Conservation (phyloP, 2,113 vertebrate genomes). For the Delphinus delphis region DNA sequence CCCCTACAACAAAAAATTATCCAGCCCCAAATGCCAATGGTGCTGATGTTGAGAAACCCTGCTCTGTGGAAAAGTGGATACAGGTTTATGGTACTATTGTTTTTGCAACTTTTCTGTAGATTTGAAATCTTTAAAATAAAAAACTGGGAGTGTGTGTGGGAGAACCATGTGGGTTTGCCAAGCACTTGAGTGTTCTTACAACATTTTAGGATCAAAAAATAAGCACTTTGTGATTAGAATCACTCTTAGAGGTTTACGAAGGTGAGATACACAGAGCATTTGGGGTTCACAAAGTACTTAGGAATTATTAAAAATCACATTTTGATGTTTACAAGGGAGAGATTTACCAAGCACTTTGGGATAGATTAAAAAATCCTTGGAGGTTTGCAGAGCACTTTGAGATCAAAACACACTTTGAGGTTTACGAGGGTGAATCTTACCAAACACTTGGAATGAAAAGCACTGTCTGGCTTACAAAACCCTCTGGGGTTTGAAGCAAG, state of each 20-base stretch:
- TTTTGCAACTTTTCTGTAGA: background rate
- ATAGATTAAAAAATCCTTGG: background rate
- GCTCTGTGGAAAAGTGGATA: background rate
- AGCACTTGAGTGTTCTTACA: background rate
- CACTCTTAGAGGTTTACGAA: background rate
- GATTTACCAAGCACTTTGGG: background rate
- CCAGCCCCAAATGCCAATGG: background rate
- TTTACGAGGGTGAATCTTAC: background rate
- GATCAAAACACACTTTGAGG: background rate
- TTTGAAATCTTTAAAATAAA: background rate
- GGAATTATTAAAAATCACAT: background rate
- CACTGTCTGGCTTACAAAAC: background rate
- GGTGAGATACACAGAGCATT: background rate
- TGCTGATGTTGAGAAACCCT: background rate
- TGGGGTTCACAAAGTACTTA: background rate
- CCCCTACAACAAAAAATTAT: background rate
- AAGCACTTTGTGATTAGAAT: background rate
- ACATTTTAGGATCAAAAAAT: background rate
- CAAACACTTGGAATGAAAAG: background rate
- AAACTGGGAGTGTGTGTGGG: background rate
- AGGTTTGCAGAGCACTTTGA: background rate
- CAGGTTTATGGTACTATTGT: background rate
- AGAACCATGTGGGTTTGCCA: background rate
- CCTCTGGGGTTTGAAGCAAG: background rate
- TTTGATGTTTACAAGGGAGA: background rate